A percentile compares a stretch with the other conserved stretches of the same genome.
phyloP scores from a whole-genome alignment of 1,140 invertebrate genomes.

The Drosophila funebris region DNA sequence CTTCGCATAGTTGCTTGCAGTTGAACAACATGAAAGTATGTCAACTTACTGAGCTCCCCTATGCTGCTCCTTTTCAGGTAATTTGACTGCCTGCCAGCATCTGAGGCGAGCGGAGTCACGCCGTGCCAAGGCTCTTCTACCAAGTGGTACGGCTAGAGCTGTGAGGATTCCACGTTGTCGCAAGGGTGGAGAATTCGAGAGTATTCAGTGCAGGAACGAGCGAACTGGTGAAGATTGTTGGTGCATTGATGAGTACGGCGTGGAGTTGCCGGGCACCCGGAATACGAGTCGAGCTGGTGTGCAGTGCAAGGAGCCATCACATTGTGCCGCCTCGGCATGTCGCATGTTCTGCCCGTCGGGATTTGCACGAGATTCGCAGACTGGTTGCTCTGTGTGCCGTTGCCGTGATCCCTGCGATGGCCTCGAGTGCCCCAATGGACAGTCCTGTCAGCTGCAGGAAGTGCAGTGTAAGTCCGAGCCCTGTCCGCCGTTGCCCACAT shows the following conservation, averaged over 20 bases:
- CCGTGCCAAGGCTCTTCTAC: conserved; percentile 86
- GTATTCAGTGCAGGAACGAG: conserved; percentile 89
- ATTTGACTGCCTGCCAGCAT: conserved; percentile 88
- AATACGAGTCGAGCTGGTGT: conserved; percentile 87
- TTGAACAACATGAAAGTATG: conserved; percentile 76
- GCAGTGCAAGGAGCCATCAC: conserved; percentile 88
- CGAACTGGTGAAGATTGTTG: conserved; percentile 88
- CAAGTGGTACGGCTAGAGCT: conserved; percentile 69
- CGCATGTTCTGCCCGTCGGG: conserved; percentile 95
- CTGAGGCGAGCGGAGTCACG: conserved; percentile 86
- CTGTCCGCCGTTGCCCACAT: conserved; percentile 92
- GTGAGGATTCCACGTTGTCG: conserved; percentile 89
- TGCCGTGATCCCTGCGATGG: conserved; percentile 91
- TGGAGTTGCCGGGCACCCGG: conserved; percentile 90
- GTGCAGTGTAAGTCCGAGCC: conserved; percentile 90
- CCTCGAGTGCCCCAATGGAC: conserved; percentile 89
- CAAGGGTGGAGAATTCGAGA: conserved; percentile 89
- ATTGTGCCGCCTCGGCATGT: conserved; percentile 91
- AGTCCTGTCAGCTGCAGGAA: conserved; percentile 91
- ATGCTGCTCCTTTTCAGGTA: conserved; percentile 74
- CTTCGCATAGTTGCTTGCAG: too few species aligned
- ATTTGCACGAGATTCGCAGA: conserved; percentile 86
- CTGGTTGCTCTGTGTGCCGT: conserved; percentile 91
- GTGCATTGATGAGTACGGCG: conserved; percentile 92
- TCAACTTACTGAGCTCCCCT: conserved; percentile 35